phyloP scores from a whole-genome alignment of 1,140 invertebrate genomes.

The Drosophila equinoxialis region DNA sequence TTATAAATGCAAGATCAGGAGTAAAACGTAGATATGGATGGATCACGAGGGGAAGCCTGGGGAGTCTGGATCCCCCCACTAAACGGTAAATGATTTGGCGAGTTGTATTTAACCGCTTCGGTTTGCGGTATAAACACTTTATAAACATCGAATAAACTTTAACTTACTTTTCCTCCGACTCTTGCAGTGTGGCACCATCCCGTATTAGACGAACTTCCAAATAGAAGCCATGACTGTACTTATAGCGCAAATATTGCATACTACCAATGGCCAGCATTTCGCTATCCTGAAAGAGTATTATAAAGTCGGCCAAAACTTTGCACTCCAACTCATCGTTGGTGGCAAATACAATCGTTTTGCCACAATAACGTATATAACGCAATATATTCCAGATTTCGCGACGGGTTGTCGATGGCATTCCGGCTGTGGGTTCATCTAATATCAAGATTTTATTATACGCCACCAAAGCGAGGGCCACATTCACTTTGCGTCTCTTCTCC shows the following conservation, averaged over 20 bases:
- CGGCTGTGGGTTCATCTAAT: slow-evolving; percentile 69
- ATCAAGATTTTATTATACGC: slow-evolving; percentile 66
- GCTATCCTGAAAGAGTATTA: slow-evolving; percentile 94
- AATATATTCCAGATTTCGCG: slow-evolving; percentile 75
- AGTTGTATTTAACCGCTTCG: too few species aligned
- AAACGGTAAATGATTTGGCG: too few species aligned
- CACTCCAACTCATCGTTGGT: slow-evolving; percentile 99
- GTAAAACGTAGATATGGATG: too few species aligned
- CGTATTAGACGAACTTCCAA: slow-evolving; percentile 63
- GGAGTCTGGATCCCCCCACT: too few species aligned
- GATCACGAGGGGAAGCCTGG: too few species aligned
- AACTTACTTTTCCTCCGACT: slow-evolving; percentile 64
- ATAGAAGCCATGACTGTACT: slow-evolving; percentile 73
- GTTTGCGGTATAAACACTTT: too few species aligned
- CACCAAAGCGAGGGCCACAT: slow-evolving; percentile 63
- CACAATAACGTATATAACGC: slow-evolving; percentile 61
- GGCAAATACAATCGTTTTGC: slow-evolving; percentile 93
- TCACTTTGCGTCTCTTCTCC: slow-evolving; percentile 64
- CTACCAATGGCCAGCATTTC: slow-evolving; percentile 89
- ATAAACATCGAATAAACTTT: too few species aligned
- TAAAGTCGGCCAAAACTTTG: slow-evolving; percentile 94
- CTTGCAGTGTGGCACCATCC: slow-evolving; percentile 56
- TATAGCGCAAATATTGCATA: slow-evolving; percentile 66
- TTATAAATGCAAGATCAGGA: too few species aligned
- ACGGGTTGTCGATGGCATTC: slow-evolving; percentile 58